These are phyloP conservation scores for Glaucomys volans DNA, from an alignment of 2,113 vertebrate genomes.

Conservation along the genomic window DNA sequence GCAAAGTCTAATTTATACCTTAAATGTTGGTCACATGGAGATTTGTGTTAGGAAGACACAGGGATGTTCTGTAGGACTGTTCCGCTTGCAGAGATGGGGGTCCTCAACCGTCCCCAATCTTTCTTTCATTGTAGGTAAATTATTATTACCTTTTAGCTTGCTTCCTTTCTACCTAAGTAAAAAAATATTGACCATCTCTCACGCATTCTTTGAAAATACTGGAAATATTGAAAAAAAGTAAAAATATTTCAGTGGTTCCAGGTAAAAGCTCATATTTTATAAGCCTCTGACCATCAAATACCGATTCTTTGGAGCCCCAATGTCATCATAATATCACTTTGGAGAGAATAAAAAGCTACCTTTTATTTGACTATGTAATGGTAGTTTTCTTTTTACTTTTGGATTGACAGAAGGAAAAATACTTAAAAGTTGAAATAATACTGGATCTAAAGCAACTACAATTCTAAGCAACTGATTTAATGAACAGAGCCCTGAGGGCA, in stretches of 20 bases:
- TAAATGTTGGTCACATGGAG: neutral
- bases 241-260: neutral
- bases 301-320: neutral
- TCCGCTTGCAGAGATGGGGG: neutral
- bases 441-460: constrained; percentile 36
- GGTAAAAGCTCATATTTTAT: neutral
- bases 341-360: neutral
- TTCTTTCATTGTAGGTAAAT: neutral
- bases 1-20: neutral
- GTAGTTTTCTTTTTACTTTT: neutral
- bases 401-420: constrained; percentile 4
- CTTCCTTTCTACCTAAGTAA: neutral
- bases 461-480: constrained; percentile 48
- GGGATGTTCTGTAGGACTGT: neutral
- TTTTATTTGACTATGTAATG: constrained; percentile 35
- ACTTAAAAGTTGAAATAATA: neutral
- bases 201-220: neutral
- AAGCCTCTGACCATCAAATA: neutral
- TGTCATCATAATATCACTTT: constrained; percentile 44
- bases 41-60: neutral
- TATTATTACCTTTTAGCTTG: neutral
- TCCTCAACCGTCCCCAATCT: neutral
- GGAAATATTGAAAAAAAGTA: too few relatives aligned
- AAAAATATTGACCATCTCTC: neutral
- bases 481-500: neutral